These are phyloP conservation scores for Pyrochroa serraticornis DNA, from an alignment of 2,888 invertebrate species.

Conservation along the genomic window DNA sequence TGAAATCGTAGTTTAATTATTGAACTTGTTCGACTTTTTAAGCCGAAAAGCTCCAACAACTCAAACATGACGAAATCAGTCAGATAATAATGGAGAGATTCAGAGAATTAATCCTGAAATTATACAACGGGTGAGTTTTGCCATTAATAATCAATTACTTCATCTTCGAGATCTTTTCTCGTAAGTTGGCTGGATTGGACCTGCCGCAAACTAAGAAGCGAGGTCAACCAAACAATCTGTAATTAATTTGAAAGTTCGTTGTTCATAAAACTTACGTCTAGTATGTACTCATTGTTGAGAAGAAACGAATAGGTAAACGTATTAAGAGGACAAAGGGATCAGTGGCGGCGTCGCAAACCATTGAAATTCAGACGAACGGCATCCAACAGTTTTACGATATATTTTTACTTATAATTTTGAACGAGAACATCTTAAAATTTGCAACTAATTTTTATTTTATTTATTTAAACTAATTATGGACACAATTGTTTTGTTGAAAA, in stretches of 20 bases:
- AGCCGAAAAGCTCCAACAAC: not conserved
- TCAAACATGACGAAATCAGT: not conserved
- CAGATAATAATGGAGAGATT: not conserved
- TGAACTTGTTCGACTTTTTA: not conserved
- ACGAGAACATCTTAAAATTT: too few relatives aligned
- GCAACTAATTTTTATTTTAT: too few relatives aligned
- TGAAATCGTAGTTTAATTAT: not conserved
- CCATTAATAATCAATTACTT: constrained; percentile 17
- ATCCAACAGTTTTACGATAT: too few relatives aligned
- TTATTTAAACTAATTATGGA: too few relatives aligned
- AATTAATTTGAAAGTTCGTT: constrained; percentile 25
- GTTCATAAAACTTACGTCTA: constrained; percentile 15
- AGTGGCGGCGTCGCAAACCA: constrained; percentile 4
- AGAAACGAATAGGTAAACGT: constrained; percentile 3
- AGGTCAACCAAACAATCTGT: constrained; percentile 17
- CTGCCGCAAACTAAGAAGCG: constrained; percentile 24
- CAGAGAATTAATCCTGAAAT: not conserved
- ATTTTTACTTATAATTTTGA: too few relatives aligned
- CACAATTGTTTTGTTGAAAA: too few relatives aligned
- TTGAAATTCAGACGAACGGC: not conserved
- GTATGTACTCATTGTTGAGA: constrained; percentile 14
- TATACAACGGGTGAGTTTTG: not conserved
- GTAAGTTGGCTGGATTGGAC: constrained; percentile 11
- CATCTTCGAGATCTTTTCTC: constrained; percentile 10
- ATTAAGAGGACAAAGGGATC: constrained; percentile 3